phyloP scores from a whole-genome alignment of 1,140 invertebrate species.

The Acyrthosiphon pisum region DNA sequence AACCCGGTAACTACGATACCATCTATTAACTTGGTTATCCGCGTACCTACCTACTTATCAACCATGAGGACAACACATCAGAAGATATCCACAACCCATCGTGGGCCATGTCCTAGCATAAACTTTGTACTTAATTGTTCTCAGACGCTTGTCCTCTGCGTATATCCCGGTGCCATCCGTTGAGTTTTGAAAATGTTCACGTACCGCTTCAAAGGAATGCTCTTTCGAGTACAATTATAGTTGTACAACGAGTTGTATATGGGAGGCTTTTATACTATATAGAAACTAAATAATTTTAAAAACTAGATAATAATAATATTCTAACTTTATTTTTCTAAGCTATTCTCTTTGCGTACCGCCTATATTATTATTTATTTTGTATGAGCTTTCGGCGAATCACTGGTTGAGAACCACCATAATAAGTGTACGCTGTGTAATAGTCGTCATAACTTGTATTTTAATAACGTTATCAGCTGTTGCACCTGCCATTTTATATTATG shows the following conservation, averaged over 20 bases:
- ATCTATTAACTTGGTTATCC: background rate
- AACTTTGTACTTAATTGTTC: background rate
- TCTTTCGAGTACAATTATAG: background rate
- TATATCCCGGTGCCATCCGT: background rate
- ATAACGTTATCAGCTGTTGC: background rate
- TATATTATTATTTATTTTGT: background rate
- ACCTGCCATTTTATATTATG: background rate
- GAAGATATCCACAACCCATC: background rate
- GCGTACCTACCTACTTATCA: background rate
- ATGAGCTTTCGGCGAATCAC: background rate
- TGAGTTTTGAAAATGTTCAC: background rate
- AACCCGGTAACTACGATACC: background rate
- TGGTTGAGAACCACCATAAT: background rate
- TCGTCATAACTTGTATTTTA: background rate
- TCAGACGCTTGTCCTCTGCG: background rate
- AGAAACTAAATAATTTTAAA: background rate
- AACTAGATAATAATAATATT: background rate
- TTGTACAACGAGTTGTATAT: background rate
- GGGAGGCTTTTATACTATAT: background rate
- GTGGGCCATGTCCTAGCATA: background rate
- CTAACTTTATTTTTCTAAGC: background rate
- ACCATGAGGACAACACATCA: background rate
- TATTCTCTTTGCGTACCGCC: background rate
- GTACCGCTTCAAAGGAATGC: background rate
- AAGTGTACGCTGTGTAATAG: background rate